A percentile compares a stretch with the other conserved stretches of the same genome.
Conservation (phyloP, 1,140 invertebrate species). For the Atta colombica region DNA sequence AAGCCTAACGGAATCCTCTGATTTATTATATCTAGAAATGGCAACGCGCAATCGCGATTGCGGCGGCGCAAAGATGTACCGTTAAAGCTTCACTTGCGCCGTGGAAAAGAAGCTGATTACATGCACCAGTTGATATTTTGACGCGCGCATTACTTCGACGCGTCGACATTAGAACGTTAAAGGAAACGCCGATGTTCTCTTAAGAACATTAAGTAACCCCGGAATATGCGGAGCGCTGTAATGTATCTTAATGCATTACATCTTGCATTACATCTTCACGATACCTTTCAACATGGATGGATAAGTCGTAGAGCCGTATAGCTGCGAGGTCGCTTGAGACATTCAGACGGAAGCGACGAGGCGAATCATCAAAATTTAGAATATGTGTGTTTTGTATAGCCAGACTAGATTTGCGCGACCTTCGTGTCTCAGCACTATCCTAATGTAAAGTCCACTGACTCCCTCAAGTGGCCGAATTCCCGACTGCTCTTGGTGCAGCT, state of each 20-base stretch:
- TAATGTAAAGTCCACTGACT: conserved; percentile 81
- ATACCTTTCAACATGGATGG: conserved; percentile 49
- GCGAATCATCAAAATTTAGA: conserved; percentile 74
- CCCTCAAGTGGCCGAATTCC: conserved; percentile 60
- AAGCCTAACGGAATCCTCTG: conserved; percentile 33
- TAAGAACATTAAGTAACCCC: conserved; percentile 23
- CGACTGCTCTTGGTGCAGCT: conserved; percentile 40
- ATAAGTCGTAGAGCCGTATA: conserved; percentile 47
- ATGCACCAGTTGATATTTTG: not conserved
- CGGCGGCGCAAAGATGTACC: not conserved
- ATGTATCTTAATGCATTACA: not conserved
- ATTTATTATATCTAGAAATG: conserved; percentile 37
- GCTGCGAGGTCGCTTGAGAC: not conserved
- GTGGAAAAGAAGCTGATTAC: not conserved
- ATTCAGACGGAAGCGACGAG: conserved; percentile 32
- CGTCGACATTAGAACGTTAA: not conserved
- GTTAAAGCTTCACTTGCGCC: not conserved
- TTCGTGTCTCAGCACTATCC: conserved; percentile 82
- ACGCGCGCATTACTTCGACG: not conserved
- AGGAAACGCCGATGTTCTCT: not conserved
- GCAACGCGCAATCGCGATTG: not conserved
- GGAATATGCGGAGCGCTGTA: not conserved
- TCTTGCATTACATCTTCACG: not conserved
- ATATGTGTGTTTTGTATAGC: conserved; percentile 85
- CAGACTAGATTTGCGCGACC: conserved; percentile 83